These are phyloP conservation scores for Malurus splendens DNA, from an alignment of 2,797 vertebrate genomes.

Conservation along the genomic window DNA sequence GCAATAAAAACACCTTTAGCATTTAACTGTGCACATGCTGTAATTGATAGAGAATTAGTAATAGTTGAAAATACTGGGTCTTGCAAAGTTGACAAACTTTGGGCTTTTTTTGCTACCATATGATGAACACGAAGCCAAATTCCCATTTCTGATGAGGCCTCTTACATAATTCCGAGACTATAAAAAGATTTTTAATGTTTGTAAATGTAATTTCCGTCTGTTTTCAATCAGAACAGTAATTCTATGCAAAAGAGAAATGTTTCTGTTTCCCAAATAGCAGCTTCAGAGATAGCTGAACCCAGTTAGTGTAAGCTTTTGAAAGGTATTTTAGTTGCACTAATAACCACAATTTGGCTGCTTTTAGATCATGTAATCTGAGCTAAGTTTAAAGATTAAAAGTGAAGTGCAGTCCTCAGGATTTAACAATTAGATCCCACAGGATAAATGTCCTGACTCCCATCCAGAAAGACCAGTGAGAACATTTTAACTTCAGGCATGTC, in stretches of 20 bases:
- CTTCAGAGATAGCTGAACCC: neutral
- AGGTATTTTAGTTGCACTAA: constrained; percentile 8
- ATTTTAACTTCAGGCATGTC: neutral
- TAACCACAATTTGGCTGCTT: neutral
- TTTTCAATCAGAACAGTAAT: neutral
- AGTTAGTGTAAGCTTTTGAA: neutral
- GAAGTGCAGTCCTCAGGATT: constrained; percentile 20
- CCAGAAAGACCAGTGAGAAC: neutral
- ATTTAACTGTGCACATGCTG: neutral
- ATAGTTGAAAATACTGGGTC: neutral
- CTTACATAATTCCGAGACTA: neutral
- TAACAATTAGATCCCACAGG: constrained; percentile 11
- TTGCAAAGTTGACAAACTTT: neutral
- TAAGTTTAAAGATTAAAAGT: constrained; percentile 8
- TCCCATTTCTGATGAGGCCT: neutral
- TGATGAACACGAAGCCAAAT: neutral
- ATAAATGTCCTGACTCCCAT: neutral
- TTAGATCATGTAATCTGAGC: constrained; percentile 7
- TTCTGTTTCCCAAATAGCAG: neutral
- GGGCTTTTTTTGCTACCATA: neutral
- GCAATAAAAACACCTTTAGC: neutral
- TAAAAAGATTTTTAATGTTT: neutral
- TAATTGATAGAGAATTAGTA: neutral
- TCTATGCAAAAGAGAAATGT: neutral
- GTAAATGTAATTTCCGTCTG: neutral